Evolutionary conservation across 2,888 invertebrate species (phyloP), one percentile per base, ranked within the genome.

Genomic region (Megastigmus dorsalis): DNA sequence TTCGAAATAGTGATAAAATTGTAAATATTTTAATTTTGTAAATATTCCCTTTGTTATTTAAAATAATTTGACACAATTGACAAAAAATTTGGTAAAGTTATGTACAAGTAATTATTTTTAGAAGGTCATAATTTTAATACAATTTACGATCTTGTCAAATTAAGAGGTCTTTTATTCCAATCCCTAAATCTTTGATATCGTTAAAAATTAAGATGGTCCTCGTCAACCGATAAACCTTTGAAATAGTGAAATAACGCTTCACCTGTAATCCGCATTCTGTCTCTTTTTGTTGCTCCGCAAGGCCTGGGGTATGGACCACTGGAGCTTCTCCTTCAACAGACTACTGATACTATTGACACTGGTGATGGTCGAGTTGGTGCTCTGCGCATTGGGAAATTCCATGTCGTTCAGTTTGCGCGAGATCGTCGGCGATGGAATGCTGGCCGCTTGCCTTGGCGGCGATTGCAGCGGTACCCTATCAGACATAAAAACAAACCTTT

Each of bases 261-360:
- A 87, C 87, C 87, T 85, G 78, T 87, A 88, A 73, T 88, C 88
- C 2, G 87, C 86, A 79, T 86, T 85, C 63, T 88, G 87, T 0
- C 86, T 82, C 73, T 84, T 84, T 66, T 85, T 86, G 52, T 77
- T 87, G 70, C 81, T 87, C 3, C 88, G 81, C 20, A 88, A 69
- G 3, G 85, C 87, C 57, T 87, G 86, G 3, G 88, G 88, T 73
- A 88, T 83, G 0, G 88, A 84, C 48, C 87, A 93, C 90, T 95
- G 95, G 80, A 95, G 90, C 88, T 95, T 95, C 85, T 96, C 95
- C 82, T 93, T 92, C 13, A 96, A 89, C 66, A 96, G 88, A 84
- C 95, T 95, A 73, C 95, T 95, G 79, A 96, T 91, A 0, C 95
- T 95, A 88, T 95, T 95, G 80, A 95, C 92, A 54, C 95, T 95